Base-by-base conservation (phyloP, 92 coral and sea anemone species). In the Parazoanthus darwini region DNA sequence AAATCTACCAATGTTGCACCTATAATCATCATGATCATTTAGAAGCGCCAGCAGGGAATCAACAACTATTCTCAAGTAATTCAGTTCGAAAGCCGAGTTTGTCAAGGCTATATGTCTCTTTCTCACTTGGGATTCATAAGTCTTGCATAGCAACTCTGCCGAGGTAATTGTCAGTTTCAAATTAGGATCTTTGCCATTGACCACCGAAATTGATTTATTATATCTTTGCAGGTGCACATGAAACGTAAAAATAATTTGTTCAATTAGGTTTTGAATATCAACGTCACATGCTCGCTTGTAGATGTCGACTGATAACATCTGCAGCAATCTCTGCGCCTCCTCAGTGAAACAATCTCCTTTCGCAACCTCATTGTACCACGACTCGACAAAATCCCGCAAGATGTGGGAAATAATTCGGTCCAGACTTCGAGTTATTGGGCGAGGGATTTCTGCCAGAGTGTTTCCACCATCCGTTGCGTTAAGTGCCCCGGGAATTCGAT, bases 361-460 rank as follows among this genome's bases (percentile, higher is more conserved):
- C 43, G 93, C 99, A 51, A 97, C 99, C 85, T 97, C 92, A 26
- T 92, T 79, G 88, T 90, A 97, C 99, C 99, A 97, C 4, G 97
- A 82, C 15, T 88, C 82, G 3, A 97, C 93, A 63, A 97, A 97
- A 90, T 97, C 99, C 14, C 95, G 92, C 63, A 91, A 78, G 38
- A 95, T 90, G 71, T 97, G 94, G 22, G 79, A 90, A 14, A 95
- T 91, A 7, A 95, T 71, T 68, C 79, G 88, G 75, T 93, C 91
- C 23, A 96, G 56, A 51, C 96, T 90, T 50, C 89, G 77, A 22
- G 86, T 86, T 56, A 97, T 74, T 16, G 97, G 92, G 20, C 92
- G 89, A 2, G 99, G 98, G 35, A 96, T 86, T 88, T 84, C 91
- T n/a, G 87, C 76, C 33, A 90, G 92, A 73, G 84, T 82, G 38